These are phyloP conservation scores for Rattus norvegicus DNA, from an alignment of 2,113 vertebrate genomes.

Conservation along the genomic window GRCr8 NC_086025.1:22267001-22267500, in stretches of 20 bases:
- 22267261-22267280: neutral
- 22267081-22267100: neutral
- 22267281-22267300: neutral
- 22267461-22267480: too few relatives aligned
- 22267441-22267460: too few relatives aligned
- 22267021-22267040: neutral
- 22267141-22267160: neutral
- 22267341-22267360: neutral
- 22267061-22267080: neutral
- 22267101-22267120: neutral
- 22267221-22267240: neutral
- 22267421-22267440: too few relatives aligned
- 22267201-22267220: neutral
- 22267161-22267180: neutral
- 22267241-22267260: neutral
- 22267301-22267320: neutral
- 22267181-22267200: neutral
- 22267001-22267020: too few relatives aligned
- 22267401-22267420: too few relatives aligned
- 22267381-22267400: too few relatives aligned
- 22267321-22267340: neutral
- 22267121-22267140: neutral
- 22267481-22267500: too few relatives aligned
- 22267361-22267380: too few relatives aligned
- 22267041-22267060: too few relatives aligned